Evolutionary conservation across 1,140 invertebrate species (phyloP), one percentile per base, ranked within the genome.

Genomic region (Oedothorax gibbosus): DNA sequence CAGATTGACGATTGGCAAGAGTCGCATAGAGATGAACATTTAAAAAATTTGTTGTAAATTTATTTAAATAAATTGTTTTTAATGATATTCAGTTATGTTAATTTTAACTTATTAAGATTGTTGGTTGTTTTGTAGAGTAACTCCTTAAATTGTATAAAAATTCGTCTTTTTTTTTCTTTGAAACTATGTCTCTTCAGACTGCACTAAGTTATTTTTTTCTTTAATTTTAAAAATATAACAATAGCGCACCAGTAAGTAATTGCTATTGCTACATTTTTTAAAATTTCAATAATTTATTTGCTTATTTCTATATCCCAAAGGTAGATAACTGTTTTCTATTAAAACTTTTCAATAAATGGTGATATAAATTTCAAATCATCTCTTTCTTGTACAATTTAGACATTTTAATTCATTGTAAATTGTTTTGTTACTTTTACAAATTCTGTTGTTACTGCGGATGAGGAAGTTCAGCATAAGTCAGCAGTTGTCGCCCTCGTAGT

Each of bases 1-100:
- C 83, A 78, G 20, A 11, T 85, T 10, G 66, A 60, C 35, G 75
- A 85, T 71, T 85, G 83, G 83, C 50, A 71, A 54, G 49, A 79
- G 56, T 78, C 65, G 0, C 83, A 85, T n/a, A 60, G 75, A 64
- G 75, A 78, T 35, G 75, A 78, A 65, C 83, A 85, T 64, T 64
- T 20, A 4, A 68, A 54, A 49, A 57, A 60, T 14, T 7, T 11
- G 49, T 51, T 71, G 50, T 51, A 50, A 71, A 71, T 71, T n/a
- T 53, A 71, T 4, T 9, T 66, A 66, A 66, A 66, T 10, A 20
- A 66, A 20, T 18, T 66, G 20, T 66, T 35, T 35, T 35, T 35
- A 35, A 66, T 66, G 49, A 66, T 53, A 9, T 20, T 71, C 54
- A 68, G 11, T 18, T 53, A 18, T 69, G n/a, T 49, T 69, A 50